Conservation (phyloP, 2,888 invertebrate species). For the Caenorhabditis macrosperma region DNA sequence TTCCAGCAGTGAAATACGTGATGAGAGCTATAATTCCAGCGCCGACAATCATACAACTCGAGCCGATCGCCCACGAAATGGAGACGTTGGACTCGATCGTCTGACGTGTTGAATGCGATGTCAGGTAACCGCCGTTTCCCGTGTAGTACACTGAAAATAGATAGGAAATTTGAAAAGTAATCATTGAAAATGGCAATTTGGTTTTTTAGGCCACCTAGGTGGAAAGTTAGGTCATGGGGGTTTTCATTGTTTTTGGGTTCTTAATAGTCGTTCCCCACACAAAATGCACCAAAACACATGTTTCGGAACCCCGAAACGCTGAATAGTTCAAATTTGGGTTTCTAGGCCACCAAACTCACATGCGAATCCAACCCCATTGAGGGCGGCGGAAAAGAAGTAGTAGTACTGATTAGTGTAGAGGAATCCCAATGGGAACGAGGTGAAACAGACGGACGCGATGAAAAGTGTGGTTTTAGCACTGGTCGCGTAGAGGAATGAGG, state of each 20-base stretch:
- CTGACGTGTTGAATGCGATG: slow-evolving; percentile 65
- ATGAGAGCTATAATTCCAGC: slow-evolving; percentile 60
- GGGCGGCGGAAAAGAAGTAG: slow-evolving; percentile 61
- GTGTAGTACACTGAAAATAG: slow-evolving; percentile 69
- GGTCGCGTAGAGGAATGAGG: slow-evolving; percentile 58
- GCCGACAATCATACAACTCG: slow-evolving; percentile 66
- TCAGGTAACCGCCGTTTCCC: slow-evolving; percentile 69
- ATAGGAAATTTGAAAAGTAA: neutral
- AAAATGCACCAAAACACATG: too few relatives aligned
- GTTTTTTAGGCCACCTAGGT: neutral
- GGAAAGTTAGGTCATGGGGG: too few relatives aligned
- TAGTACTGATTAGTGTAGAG: slow-evolving; percentile 65
- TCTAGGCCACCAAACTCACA: slow-evolving; percentile 58
- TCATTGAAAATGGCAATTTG: neutral
- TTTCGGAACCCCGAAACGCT: too few relatives aligned
- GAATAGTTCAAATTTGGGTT: too few relatives aligned
- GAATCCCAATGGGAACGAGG: slow-evolving; percentile 61
- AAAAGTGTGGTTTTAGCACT: slow-evolving; percentile 64
- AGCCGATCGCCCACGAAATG: slow-evolving; percentile 68
- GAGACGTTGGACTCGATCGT: slow-evolving; percentile 68
- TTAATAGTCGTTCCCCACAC: too few relatives aligned
- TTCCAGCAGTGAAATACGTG: slow-evolving; percentile 48
- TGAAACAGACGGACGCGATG: slow-evolving; percentile 59
- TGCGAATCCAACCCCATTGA: slow-evolving; percentile 69
- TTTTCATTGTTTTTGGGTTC: neutral